phyloP scores from a whole-genome alignment of 2,888 invertebrate species.

The Troides aeacus region DNA sequence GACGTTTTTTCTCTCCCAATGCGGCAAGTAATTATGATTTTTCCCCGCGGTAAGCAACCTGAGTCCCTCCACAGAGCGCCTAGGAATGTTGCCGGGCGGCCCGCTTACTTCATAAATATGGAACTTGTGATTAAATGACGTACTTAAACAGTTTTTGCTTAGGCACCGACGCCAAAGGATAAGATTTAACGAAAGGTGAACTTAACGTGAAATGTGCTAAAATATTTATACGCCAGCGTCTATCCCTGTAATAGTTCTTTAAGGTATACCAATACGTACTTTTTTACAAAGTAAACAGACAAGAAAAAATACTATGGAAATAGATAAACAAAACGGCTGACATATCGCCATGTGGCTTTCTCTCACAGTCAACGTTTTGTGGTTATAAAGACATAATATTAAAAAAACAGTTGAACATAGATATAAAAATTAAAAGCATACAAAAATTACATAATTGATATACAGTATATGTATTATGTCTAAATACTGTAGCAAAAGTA shows the following conservation, averaged over 20 bases:
- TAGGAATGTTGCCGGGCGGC: constrained; percentile 70
- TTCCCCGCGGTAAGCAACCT: constrained; percentile 31
- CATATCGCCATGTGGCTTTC: too few relatives aligned
- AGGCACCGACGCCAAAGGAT: neutral
- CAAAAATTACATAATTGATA: too few relatives aligned
- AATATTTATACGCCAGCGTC: constrained; percentile 3
- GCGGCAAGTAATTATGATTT: constrained; percentile 30
- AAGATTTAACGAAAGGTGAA: constrained; percentile 31
- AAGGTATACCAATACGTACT: neutral
- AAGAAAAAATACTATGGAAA: too few relatives aligned
- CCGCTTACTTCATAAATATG: constrained; percentile 70
- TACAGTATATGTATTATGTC: too few relatives aligned
- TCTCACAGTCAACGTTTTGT: too few relatives aligned
- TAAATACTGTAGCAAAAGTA: too few relatives aligned
- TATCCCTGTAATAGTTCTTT: neutral
- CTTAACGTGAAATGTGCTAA: constrained; percentile 29
- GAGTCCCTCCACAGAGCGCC: constrained; percentile 41
- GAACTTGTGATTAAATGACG: constrained; percentile 66
- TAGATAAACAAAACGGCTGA: too few relatives aligned
- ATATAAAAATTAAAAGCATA: too few relatives aligned
- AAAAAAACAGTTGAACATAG: too few relatives aligned
- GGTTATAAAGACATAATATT: too few relatives aligned
- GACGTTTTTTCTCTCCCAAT: constrained; percentile 14
- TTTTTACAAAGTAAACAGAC: too few relatives aligned
- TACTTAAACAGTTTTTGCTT: constrained; percentile 54